These are phyloP conservation scores for Melinaea marsaeus DNA, from an alignment of 2,888 invertebrate genomes.

Conservation along the genomic window DNA sequence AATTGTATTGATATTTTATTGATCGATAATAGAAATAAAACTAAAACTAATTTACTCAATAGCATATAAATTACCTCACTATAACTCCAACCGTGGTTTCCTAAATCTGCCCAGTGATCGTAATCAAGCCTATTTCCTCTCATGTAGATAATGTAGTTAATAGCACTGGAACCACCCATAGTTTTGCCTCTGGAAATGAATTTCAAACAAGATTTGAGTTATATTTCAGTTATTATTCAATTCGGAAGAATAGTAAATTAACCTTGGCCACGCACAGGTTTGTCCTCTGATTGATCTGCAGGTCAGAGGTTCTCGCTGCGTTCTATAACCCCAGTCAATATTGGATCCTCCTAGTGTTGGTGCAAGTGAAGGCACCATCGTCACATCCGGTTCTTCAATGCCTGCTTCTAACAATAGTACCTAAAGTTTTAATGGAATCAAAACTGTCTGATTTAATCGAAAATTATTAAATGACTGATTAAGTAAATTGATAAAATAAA, in stretches of 20 bases:
- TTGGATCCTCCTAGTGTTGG: constrained; percentile 77
- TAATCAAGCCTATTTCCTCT: constrained; percentile 80
- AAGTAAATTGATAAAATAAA: too few species aligned
- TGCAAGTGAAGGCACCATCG: constrained; percentile 81
- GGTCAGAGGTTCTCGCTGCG: constrained; percentile 79
- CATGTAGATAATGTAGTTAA: constrained; percentile 82
- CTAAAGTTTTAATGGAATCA: constrained; percentile 46
- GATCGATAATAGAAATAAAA: constrained; percentile 16
- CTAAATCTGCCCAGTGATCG: constrained; percentile 80
- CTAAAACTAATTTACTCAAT: background rate
- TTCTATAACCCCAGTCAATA: constrained; percentile 84
- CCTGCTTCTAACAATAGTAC: constrained; percentile 82
- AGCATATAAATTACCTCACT: constrained; percentile 56
- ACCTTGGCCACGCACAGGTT: constrained; percentile 78
- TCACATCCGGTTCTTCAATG: constrained; percentile 81
- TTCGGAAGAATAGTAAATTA: too few species aligned
- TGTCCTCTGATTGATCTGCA: constrained; percentile 78
- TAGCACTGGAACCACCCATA: constrained; percentile 82
- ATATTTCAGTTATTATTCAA: too few species aligned
- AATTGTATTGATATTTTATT: background rate
- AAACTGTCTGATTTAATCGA: too few species aligned
- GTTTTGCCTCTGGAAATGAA: constrained; percentile 75
- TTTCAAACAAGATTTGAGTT: background rate
- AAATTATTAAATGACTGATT: too few species aligned
- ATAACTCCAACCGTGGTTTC: constrained; percentile 81